Percentiles rank a stretch among this genome's conserved stretches.
These are phyloP conservation scores for Trachelus iudaicus DNA, from an alignment of 2,888 invertebrate species.

Conservation along the genomic window DNA sequence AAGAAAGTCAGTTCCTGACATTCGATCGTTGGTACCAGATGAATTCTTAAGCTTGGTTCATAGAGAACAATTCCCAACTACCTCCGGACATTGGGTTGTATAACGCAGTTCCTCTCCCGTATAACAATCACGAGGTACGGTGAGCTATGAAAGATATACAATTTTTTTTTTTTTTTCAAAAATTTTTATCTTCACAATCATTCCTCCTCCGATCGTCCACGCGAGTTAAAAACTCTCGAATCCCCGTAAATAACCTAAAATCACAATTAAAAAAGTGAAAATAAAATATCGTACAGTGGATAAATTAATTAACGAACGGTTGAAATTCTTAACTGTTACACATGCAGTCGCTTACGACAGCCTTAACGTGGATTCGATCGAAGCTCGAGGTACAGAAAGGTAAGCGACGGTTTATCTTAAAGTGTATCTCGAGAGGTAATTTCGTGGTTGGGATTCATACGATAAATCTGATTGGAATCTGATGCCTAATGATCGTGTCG, in stretches of 20 bases:
- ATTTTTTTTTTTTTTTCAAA: background rate
- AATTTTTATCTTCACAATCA: background rate
- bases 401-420: constrained; percentile 13
- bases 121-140: background rate
- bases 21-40: background rate
- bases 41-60: background rate
- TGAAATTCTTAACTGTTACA: background rate
- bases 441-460: constrained; percentile 17
- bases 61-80: background rate
- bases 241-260: background rate
- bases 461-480: constrained; percentile 21
- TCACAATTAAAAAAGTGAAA: background rate
- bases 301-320: background rate
- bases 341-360: background rate
- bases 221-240: background rate
- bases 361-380: background rate
- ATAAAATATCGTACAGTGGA: background rate
- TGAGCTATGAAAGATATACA: background rate
- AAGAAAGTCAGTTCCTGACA: constrained; percentile 15
- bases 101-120: background rate
- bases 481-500: constrained; percentile 22
- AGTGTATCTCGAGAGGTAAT: constrained; percentile 21
- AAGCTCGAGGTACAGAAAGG: background rate
- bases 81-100: background rate
- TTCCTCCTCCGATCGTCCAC: background rate